Conservation (phyloP, 1,140 invertebrate species). For the Hypothenemus hampei region DNA sequence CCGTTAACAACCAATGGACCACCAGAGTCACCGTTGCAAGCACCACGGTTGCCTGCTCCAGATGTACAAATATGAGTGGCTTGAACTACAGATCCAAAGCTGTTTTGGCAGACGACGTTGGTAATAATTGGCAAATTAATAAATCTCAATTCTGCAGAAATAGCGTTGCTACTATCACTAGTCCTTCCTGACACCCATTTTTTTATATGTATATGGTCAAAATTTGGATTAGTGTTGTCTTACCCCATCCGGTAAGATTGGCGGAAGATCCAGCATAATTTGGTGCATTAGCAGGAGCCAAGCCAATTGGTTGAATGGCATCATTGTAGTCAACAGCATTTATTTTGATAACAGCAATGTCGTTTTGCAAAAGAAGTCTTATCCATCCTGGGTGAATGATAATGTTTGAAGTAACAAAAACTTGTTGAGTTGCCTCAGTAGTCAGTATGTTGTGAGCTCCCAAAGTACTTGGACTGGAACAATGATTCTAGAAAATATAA, state of each 20-base stretch:
- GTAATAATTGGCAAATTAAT: slow-evolving; percentile 3
- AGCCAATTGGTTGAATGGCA: not conserved
- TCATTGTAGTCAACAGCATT: not conserved
- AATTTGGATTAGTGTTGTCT: not conserved
- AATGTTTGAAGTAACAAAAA: not conserved
- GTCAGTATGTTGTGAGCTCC: slow-evolving; percentile 6
- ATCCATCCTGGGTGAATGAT: slow-evolving; percentile 8
- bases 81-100: not conserved
- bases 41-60: slow-evolving; percentile 8
- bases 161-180: no score
- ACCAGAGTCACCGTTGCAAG: slow-evolving; percentile 24
- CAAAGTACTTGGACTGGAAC: not conserved
- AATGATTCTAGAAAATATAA: not conserved
- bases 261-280: slow-evolving; percentile 5
- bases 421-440: slow-evolving; percentile 6
- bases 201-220: not conserved
- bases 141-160: not conserved
- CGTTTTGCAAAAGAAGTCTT: not conserved
- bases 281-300: slow-evolving; percentile 8
- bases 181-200: not conserved
- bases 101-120: slow-evolving; percentile 4
- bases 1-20: slow-evolving; percentile 16
- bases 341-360: slow-evolving; percentile 7
- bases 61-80: slow-evolving; percentile 17
- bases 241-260: slow-evolving; percentile 11